These are phyloP conservation scores for Leptinotarsa juncta DNA, from an alignment of 2,888 invertebrate species.

Conservation along the genomic window DNA sequence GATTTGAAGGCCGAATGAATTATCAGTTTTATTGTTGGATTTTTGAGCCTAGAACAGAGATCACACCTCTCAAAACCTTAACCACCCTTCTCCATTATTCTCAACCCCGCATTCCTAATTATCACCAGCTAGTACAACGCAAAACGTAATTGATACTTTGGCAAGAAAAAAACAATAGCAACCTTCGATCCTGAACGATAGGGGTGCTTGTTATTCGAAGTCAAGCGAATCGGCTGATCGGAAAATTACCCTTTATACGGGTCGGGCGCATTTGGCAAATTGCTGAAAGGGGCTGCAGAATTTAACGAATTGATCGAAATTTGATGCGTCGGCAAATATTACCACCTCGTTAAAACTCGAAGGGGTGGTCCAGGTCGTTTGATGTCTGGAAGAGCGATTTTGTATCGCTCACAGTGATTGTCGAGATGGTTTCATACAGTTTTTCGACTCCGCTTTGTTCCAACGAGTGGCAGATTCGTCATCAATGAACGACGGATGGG, in stretches of 20 bases:
- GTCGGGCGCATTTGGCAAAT: conserved; percentile 1
- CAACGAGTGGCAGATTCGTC: too few relatives aligned
- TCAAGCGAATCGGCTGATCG: conserved; percentile 6
- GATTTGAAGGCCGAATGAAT: too few relatives aligned
- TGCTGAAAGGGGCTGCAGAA: conserved; percentile 2
- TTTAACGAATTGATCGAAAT: conserved; percentile 3
- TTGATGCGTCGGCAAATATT: conserved; percentile 12
- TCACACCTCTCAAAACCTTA: too few relatives aligned
- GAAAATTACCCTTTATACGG: conserved; percentile 9
- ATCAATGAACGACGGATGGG: too few relatives aligned
- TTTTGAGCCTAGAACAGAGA: too few relatives aligned
- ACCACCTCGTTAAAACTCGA: conserved; percentile 6
- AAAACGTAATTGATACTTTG: neutral
- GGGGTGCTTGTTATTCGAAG: neutral
- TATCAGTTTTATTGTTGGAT: too few relatives aligned
- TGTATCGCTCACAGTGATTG: neutral
- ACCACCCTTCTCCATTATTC: too few relatives aligned
- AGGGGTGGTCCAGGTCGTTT: neutral
- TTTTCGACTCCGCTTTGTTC: too few relatives aligned
- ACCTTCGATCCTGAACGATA: neutral
- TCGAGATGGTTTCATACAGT: too few relatives aligned
- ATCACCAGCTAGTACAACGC: neutral
- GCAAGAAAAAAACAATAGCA: conserved; percentile 7
- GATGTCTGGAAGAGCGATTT: neutral
- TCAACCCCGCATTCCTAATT: neutral